phyloP scores from a whole-genome alignment of 1,140 invertebrate genomes.

The Druon quercuslanigerum region DNA sequence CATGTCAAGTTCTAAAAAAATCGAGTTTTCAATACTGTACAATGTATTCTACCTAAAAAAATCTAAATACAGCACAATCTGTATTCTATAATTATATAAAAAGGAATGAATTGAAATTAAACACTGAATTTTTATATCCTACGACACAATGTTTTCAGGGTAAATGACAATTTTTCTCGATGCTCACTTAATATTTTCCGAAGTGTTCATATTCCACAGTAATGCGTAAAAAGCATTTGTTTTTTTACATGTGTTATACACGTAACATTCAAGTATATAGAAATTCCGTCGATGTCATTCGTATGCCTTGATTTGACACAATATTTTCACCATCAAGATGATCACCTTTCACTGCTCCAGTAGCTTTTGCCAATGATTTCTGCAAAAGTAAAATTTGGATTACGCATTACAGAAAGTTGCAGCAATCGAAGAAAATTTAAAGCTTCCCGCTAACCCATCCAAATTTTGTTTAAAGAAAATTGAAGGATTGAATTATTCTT shows the following conservation, averaged over 20 bases:
- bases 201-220: background rate
- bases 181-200: background rate
- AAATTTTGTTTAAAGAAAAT: background rate
- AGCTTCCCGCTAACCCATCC: too few relatives aligned
- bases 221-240: background rate
- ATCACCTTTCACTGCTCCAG: constrained; percentile 73
- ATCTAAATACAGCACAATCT: background rate
- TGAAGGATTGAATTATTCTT: background rate
- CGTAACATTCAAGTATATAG: constrained; percentile 2
- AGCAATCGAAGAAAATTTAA: too few relatives aligned
- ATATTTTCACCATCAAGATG: constrained; percentile 38
- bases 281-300: constrained; percentile 32
- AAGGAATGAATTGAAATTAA: constrained; percentile 58
- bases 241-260: background rate
- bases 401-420: background rate
- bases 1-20: constrained; percentile 5
- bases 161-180: background rate
- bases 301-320: constrained; percentile 24
- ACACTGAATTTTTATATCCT: constrained; percentile 37
- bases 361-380: constrained; percentile 73
- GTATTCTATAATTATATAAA: constrained; percentile 46
- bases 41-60: constrained; percentile 56
- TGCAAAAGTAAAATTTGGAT: constrained; percentile 54
- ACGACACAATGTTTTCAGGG: background rate
- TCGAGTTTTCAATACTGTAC: constrained; percentile 71